These are phyloP conservation scores for Hecatera dysodea DNA, from an alignment of 2,888 invertebrate species.

Conservation along the genomic window DNA sequence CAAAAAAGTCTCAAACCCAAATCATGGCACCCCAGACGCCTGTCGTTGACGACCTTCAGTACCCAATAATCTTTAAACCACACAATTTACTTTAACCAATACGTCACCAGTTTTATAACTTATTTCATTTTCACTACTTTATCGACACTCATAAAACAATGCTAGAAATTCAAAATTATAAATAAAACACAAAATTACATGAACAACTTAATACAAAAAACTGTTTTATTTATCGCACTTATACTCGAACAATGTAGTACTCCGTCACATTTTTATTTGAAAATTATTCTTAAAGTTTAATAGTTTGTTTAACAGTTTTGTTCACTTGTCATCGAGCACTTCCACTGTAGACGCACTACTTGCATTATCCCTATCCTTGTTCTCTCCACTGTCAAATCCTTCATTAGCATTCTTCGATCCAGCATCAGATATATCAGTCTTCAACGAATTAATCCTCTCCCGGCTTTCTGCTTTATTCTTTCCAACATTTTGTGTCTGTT, in stretches of 20 bases:
- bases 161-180: conserved; percentile 9
- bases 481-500: conserved; percentile 71
- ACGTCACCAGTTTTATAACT: conserved; percentile 26
- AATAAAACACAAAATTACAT: conserved; percentile 54
- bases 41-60: not conserved
- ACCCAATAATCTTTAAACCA: not conserved
- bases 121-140: conserved; percentile 23
- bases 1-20: not conserved
- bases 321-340: conserved; percentile 87
- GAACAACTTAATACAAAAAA: conserved; percentile 32
- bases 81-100: not conserved
- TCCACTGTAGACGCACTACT: conserved; percentile 88
- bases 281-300: conserved; percentile 31
- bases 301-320: conserved; percentile 53
- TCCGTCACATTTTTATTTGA: conserved; percentile 43
- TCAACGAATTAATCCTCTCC: conserved; percentile 82
- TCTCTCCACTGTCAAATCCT: conserved; percentile 69
- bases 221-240: conserved; percentile 57
- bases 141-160: conserved; percentile 42
- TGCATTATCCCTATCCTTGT: conserved; percentile 82
- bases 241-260: conserved; percentile 27
- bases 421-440: conserved; percentile 77
- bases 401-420: conserved; percentile 61
- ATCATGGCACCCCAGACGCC: not conserved
- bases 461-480: conserved; percentile 73